Conservation (phyloP, 2,113 vertebrate genomes). For the Myxocyprinus asiaticus region DNA sequence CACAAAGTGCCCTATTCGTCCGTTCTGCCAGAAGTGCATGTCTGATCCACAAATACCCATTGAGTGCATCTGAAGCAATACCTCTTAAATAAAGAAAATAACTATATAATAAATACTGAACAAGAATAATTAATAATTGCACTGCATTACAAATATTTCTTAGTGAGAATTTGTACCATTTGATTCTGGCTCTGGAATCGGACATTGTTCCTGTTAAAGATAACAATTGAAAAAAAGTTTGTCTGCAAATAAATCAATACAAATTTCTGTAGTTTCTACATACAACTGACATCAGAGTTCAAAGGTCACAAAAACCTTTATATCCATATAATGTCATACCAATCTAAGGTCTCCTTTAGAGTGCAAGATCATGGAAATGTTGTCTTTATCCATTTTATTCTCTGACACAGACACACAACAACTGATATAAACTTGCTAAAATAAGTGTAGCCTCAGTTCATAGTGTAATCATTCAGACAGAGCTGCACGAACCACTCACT, state of each 20-base stretch:
- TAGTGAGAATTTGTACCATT: constrained; percentile 61
- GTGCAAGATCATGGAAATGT: constrained; percentile 73
- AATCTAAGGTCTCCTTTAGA: constrained; percentile 71
- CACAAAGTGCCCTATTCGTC: constrained; percentile 86
- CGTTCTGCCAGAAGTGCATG: constrained; percentile 93
- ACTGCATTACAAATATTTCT: not conserved
- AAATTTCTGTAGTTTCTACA: not conserved
- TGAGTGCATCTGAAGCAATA: constrained; percentile 91
- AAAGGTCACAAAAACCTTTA: not conserved
- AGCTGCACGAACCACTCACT: too few species aligned
- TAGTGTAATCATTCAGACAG: too few species aligned
- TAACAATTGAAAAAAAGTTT: constrained; percentile 36
- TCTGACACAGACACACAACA: too few species aligned
- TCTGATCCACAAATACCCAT: constrained; percentile 97
- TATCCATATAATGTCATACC: constrained; percentile 57
- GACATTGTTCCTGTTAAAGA: constrained; percentile 68
- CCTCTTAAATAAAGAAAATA: constrained; percentile 75
- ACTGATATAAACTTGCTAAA: not conserved
- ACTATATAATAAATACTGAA: not conserved
- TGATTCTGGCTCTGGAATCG: constrained; percentile 73
- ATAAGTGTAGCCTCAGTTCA: too few species aligned
- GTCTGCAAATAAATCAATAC: not conserved
- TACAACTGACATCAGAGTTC: not conserved
- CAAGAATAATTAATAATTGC: not conserved
- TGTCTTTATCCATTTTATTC: constrained; percentile 70